These are phyloP conservation scores for Megalopta genalis DNA, from an alignment of 1,140 invertebrate species.

Conservation along the genomic window DNA sequence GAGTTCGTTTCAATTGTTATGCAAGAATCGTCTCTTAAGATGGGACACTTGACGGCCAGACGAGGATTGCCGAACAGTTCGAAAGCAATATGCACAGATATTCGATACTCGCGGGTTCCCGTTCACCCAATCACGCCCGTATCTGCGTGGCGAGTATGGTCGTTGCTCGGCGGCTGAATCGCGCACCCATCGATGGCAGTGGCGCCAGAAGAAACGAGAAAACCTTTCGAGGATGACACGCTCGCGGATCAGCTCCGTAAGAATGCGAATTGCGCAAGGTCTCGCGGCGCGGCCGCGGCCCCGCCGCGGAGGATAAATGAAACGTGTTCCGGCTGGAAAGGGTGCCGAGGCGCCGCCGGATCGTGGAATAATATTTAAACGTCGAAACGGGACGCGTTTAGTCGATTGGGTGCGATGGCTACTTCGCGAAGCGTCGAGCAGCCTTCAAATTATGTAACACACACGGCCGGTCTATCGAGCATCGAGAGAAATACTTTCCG, in stretches of 20 bases:
- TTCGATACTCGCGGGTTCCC: too few relatives aligned
- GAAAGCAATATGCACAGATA: too few relatives aligned
- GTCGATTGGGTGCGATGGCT: slow-evolving; percentile 22
- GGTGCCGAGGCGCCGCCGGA: not conserved
- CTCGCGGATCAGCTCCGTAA: slow-evolving; percentile 11
- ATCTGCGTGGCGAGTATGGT: too few relatives aligned
- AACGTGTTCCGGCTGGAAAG: not conserved
- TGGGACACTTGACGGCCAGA: too few relatives aligned
- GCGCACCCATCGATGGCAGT: not conserved
- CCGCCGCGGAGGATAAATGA: not conserved
- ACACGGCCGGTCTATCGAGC: slow-evolving; percentile 2
- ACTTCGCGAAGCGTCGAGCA: not conserved
- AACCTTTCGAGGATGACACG: not conserved
- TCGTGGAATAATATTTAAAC: slow-evolving; percentile 19
- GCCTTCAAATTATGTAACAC: slow-evolving; percentile 42
- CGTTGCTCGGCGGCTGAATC: not conserved
- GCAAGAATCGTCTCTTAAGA: too few relatives aligned
- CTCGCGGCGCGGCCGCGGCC: not conserved
- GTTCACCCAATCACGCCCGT: too few relatives aligned
- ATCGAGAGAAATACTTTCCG: slow-evolving; percentile 26
- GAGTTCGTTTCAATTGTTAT: too few relatives aligned
- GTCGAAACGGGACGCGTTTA: not conserved
- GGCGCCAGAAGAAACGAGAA: slow-evolving; percentile 14
- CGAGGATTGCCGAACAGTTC: too few relatives aligned
- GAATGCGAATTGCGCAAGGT: slow-evolving; percentile 23